Evolutionary conservation across 1,140 invertebrate genomes (phyloP).

Genomic region (Lepidotrigona ventralis): DNA sequence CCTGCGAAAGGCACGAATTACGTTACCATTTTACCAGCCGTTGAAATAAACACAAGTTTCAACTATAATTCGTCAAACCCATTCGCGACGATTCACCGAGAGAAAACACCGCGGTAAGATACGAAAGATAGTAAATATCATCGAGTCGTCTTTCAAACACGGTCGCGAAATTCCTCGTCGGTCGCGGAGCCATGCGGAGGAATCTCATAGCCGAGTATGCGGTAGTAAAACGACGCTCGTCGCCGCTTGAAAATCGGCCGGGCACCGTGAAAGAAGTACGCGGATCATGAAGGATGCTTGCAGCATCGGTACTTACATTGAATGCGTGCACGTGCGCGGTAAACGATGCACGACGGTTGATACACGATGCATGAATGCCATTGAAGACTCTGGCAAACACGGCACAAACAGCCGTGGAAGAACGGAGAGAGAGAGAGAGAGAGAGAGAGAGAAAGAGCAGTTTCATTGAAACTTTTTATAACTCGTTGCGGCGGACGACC

Average conservation of each 20-base stretch:
- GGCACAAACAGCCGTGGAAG: background rate
- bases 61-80: background rate
- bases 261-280: slow-evolving; percentile 24
- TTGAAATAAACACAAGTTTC: background rate
- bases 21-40: background rate
- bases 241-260: slow-evolving; percentile 12
- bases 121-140: background rate
- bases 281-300: slow-evolving; percentile 33
- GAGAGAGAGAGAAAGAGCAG: background rate
- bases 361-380: slow-evolving; percentile 28
- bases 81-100: background rate
- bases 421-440: no score
- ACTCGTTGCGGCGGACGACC: background rate
- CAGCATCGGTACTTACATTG: slow-evolving; percentile 25
- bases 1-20: no score
- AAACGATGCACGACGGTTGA: slow-evolving; percentile 28
- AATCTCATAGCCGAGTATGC: background rate
- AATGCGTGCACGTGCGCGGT: slow-evolving; percentile 8
- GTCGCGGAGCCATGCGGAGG: background rate
- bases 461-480: slow-evolving; percentile 43
- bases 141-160: background rate
- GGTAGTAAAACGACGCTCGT: background rate
- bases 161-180: background rate
- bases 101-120: background rate
- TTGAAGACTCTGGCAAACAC: background rate